Base-by-base conservation (phyloP, 1,140 invertebrate species). In the Aplysia californica region DNA sequence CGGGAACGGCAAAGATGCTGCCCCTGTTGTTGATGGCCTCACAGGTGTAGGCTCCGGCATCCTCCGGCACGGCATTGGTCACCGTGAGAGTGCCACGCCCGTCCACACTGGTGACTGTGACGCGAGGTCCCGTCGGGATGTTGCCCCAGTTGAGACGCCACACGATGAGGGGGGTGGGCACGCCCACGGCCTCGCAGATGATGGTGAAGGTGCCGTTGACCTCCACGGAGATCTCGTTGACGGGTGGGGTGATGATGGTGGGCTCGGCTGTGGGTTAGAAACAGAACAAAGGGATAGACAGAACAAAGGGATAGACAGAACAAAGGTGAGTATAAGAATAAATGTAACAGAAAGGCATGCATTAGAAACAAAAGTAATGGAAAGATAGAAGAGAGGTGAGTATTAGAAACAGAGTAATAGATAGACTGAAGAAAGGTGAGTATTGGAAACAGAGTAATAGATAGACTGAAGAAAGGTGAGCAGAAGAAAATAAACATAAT, bases 71-170 rank as follows among this genome's bases (percentile, higher is more conserved):
- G 23, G 96, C 94, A 79, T 96, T 89, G 0, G 93, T 93, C 84
- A 98, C 97, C 0, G 92, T 94, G 0, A 99, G 90, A 0, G 92
- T 93, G 23, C 97, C 97, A 0, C 93, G 91, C 18, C 97, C 97
- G 79, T 94, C 92, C 0, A 91, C 90, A 81, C 94, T 97, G 0
- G 92, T 93, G 1, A 93, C 93, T 0, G 76, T 82, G 0, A 97
- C 97, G 85, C 98, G 95, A 2, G 93, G 89, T 0, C 97, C 96
- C n/a, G 87, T 81, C 35, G 92, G 91, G 31, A 99, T 94, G 84
- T 98, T 96, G 3, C 97, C 96, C 98, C 97, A 99, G 90, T 99
- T 99, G 1, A 97, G 91, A 69, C 97, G 93, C 97, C 98, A 99
- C 29, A 95, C 94, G 75, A 99, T 95, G 64, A 96, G 92, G 0